These are phyloP conservation scores for Zaprionus nigranus DNA, from an alignment of 1,140 invertebrate species.

Conservation along the genomic window DNA sequence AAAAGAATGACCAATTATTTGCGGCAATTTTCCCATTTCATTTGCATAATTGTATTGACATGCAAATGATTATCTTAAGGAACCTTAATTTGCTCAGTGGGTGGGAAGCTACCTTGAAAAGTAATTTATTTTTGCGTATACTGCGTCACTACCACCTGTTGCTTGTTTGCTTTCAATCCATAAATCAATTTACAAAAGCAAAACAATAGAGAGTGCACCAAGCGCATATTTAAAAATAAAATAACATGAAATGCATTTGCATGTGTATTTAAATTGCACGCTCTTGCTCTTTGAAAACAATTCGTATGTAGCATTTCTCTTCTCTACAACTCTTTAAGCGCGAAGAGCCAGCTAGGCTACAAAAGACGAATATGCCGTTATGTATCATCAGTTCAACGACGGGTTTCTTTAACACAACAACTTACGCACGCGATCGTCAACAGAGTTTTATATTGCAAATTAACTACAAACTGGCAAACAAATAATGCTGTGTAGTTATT, in stretches of 20 bases:
- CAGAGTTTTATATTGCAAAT: constrained; percentile 16
- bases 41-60: constrained; percentile 60
- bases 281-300: constrained; percentile 17
- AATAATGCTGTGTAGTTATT: constrained; percentile 64
- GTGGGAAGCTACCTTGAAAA: constrained; percentile 13
- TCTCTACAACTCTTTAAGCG: constrained; percentile 15
- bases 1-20: constrained; percentile 18
- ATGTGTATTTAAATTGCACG: constrained; percentile 47
- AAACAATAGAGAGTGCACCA: constrained; percentile 48
- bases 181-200: constrained; percentile 64
- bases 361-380: constrained; percentile 53
- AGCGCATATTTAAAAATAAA: constrained; percentile 70
- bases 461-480: neutral
- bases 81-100: constrained; percentile 38
- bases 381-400: constrained; percentile 67
- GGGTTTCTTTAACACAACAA: constrained; percentile 54
- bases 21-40: constrained; percentile 6
- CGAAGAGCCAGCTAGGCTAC: constrained; percentile 57
- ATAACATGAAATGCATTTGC: constrained; percentile 36
- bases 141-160: constrained; percentile 60
- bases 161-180: constrained; percentile 59
- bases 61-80: constrained; percentile 57
- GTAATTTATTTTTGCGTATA: constrained; percentile 17
- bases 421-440: constrained; percentile 53
- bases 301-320: constrained; percentile 33